Base-by-base conservation (phyloP, 35 echinoderm and acorn worm genomes). In the Heliocidaris tuberculata region DNA sequence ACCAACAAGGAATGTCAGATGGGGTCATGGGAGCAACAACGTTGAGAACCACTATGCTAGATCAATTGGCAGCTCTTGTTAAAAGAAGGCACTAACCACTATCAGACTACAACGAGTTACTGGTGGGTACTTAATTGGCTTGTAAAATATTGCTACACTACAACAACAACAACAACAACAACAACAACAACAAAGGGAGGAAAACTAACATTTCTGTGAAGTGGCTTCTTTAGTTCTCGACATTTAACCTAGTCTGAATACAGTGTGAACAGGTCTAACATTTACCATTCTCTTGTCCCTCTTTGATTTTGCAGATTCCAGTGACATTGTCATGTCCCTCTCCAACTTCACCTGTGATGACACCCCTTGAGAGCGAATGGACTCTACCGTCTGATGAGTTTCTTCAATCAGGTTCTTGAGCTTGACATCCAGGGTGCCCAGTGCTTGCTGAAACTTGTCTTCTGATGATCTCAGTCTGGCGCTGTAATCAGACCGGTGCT, bases 381-480 rank as follows among this genome's bases (percentile, higher is more conserved):
- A 56, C 50, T 93, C 91, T 13, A 93, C 91, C 0, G 91, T 59
- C 16, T 48, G 16, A 32, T 93, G 48, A 42, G 91, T 93, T 59
- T 93, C 49, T 49, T 93, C 49, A 2, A 93, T 93, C 91, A 93
- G 91, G 91, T 59, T 93, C 49, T 59, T 49, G 16, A 93, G 91
- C 50, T 59, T 93, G 24, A 48, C 50, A 48, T 93, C 91, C 9
- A 93, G 10, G 91, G 24, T 50, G 0, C 9, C 16, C 4, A 93
- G 91, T 16, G 91, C 91, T 48, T 93, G 91, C 91, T 93, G 91
- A n/a, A 93, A 93, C 15, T 52, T 93, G 21, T 93, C 91, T 31
- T 93, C 91, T 13, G 91, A 93, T 30, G 91, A 93, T 48, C 21
- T 19, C 13, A 93, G 32, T 59, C 91, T 49, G 3, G 91, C 48